phyloP scores from a whole-genome alignment of 1,140 invertebrate genomes.

The Batillaria attramentaria region DNA sequence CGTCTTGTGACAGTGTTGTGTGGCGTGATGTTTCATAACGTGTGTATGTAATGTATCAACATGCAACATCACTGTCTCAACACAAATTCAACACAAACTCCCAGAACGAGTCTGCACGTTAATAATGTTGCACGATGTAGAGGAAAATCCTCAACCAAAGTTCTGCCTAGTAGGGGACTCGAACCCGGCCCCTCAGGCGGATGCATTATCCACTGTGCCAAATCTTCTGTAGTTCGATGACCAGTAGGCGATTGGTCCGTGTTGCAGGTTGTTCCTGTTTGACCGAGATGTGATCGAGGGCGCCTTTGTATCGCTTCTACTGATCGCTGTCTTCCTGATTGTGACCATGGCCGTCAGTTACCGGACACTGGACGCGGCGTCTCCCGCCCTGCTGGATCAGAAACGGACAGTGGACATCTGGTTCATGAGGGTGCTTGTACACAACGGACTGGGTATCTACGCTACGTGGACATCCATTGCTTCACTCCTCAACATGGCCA shows the following conservation, averaged over 20 bases:
- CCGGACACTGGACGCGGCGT: conserved; percentile 35
- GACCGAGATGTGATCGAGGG: conserved; percentile 55
- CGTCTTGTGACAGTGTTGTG: too few species aligned
- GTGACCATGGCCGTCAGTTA: conserved; percentile 52
- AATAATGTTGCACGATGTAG: too few species aligned
- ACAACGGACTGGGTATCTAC: conserved; percentile 67
- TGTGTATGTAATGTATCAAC: too few species aligned
- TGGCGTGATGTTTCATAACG: too few species aligned
- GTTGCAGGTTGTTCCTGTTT: conserved; percentile 61
- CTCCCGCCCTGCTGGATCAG: neutral
- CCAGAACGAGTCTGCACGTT: too few species aligned
- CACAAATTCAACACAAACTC: too few species aligned
- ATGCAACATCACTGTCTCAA: too few species aligned
- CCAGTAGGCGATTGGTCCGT: neutral
- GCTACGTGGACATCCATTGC: conserved; percentile 66
- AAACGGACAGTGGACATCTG: conserved; percentile 48
- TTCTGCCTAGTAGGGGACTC: neutral
- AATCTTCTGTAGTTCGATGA: neutral
- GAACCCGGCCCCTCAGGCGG: neutral
- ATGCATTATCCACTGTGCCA: neutral
- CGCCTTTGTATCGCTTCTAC: conserved; percentile 37
- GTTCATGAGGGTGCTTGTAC: conserved; percentile 62
- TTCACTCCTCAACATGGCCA: conserved; percentile 60
- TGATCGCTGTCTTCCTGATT: conserved; percentile 60
- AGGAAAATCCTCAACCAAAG: too few species aligned